phyloP scores from a whole-genome alignment of 2,797 vertebrate genomes.

The Lacerta viridis region DNA sequence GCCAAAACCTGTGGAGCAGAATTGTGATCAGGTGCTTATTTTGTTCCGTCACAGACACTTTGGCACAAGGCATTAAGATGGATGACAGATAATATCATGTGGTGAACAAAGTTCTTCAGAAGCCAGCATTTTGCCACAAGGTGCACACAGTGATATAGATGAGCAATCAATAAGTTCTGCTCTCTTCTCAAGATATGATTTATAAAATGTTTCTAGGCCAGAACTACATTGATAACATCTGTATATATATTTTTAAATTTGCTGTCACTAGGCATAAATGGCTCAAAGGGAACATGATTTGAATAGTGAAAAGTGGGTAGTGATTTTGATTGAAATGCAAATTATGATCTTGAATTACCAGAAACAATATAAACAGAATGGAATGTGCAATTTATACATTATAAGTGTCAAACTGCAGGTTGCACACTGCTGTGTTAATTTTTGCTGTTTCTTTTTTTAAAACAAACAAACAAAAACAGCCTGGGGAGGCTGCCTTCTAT shows the following conservation, averaged over 20 bases:
- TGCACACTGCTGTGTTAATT: background rate
- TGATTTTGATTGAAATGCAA: background rate
- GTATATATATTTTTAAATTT: background rate
- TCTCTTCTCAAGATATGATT: slow-evolving; percentile 15
- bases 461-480: background rate
- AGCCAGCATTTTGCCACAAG: background rate
- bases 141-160: slow-evolving; percentile 5
- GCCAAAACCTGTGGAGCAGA: background rate
- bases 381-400: background rate
- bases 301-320: background rate
- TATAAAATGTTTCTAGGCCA: background rate
- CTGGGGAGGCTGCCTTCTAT: background rate
- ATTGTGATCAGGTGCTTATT: background rate
- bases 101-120: background rate
- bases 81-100: background rate
- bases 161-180: slow-evolving; percentile 25
- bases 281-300: background rate
- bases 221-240: background rate
- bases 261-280: background rate
- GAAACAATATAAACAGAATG: background rate
- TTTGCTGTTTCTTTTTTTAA: background rate
- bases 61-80: slow-evolving; percentile 23
- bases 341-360: background rate
- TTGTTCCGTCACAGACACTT: slow-evolving; percentile 28
- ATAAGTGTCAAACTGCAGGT: background rate